Evolutionary conservation across 2,113 vertebrate genomes (phyloP).

Genomic region (Melanerpes aurifrons): DNA sequence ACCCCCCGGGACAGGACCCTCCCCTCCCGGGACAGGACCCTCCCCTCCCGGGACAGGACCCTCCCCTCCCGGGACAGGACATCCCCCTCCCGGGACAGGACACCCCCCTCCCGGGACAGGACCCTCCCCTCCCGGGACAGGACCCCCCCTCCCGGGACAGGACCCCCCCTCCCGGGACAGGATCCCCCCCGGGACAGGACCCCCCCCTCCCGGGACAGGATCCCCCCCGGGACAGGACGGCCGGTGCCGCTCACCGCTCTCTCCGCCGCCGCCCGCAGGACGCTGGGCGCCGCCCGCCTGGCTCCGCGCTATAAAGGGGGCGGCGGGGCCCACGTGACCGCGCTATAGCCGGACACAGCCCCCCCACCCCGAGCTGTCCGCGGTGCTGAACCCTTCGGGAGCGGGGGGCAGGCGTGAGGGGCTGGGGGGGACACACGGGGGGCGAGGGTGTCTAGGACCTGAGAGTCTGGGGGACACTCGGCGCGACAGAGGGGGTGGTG

Average conservation of each 20-base stretch:
- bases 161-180: too few species aligned
- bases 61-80: too few species aligned
- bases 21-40: too few species aligned
- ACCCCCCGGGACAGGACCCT: too few species aligned
- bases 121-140: too few species aligned
- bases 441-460: too few species aligned
- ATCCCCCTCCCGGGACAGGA: too few species aligned
- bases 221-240: background rate
- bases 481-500: background rate
- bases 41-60: background rate
- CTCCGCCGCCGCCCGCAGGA: background rate
- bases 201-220: too few species aligned
- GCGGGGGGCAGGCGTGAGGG: too few species aligned
- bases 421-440: background rate
- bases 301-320: background rate
- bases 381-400: conserved; percentile 1
- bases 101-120: too few species aligned
- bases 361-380: background rate
- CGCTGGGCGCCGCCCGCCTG: background rate
- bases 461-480: background rate
- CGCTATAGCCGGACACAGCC: background rate
- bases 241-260: background rate
- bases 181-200: background rate
- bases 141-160: too few species aligned
- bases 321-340: conserved; percentile 19